Conservation (phyloP, 1,140 invertebrate genomes). For the Prorops nasuta region DNA sequence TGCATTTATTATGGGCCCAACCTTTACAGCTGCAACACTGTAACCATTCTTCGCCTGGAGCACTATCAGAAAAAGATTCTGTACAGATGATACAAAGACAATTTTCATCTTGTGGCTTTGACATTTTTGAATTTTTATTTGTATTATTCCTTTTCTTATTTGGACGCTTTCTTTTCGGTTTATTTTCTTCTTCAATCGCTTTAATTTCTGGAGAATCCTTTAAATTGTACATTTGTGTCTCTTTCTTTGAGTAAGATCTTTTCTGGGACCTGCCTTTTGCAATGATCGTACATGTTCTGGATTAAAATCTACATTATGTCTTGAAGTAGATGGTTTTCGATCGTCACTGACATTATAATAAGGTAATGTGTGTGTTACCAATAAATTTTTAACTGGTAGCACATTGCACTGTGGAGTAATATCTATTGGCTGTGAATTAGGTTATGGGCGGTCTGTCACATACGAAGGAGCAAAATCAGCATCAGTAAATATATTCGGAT, state of each 20-base stretch:
- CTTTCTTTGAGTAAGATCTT: neutral
- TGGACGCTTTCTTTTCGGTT: neutral
- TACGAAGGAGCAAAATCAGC: neutral
- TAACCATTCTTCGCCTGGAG: too few relatives aligned
- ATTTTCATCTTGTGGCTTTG: too few relatives aligned
- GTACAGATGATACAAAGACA: too few relatives aligned
- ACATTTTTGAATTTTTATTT: neutral
- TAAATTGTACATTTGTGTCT: neutral
- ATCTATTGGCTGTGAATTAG: too few relatives aligned
- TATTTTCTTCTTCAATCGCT: neutral
- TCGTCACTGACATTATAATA: too few relatives aligned
- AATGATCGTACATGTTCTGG: neutral
- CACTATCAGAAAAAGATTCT: too few relatives aligned
- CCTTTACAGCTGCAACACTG: too few relatives aligned
- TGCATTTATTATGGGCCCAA: too few relatives aligned
- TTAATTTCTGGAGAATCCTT: neutral
- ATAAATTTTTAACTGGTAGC: neutral
- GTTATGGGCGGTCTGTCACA: conserved; percentile 8
- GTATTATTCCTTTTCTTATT: neutral
- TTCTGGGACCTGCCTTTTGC: neutral
- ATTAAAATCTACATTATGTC: neutral
- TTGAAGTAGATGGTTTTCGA: neutral
- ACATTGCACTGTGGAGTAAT: neutral
- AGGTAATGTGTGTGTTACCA: too few relatives aligned
- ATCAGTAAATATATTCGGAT: conserved; percentile 16